Evolutionary conservation across 2,113 vertebrate species (phyloP).

Genomic region (Rissa tridactyla): DNA sequence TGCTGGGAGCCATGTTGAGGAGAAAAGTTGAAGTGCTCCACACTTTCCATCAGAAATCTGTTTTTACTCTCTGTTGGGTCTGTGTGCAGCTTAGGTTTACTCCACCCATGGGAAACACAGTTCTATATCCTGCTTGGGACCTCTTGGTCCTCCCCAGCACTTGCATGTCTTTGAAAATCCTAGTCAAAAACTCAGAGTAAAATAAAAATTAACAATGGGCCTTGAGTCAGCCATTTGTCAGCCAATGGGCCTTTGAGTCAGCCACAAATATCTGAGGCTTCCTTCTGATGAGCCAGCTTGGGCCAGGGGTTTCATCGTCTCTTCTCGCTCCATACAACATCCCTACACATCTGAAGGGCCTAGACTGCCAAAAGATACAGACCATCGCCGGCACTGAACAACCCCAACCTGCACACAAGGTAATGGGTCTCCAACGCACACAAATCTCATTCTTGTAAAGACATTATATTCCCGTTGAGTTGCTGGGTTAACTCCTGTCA

Average conservation of each 20-base stretch:
- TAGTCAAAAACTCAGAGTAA: not conserved
- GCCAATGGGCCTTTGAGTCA: not conserved
- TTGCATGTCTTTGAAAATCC: not conserved
- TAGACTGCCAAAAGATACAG: not conserved
- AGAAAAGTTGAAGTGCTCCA: not conserved
- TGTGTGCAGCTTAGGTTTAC: not conserved
- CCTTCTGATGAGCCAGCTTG: not conserved
- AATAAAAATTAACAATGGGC: not conserved
- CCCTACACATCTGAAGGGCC: not conserved
- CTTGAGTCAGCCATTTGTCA: not conserved
- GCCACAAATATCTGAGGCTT: not conserved
- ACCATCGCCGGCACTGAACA: not conserved
- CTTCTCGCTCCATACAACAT: not conserved
- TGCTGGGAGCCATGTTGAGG: not conserved
- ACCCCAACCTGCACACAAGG: not conserved
- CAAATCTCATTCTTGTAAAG: not conserved
- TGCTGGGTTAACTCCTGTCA: not conserved
- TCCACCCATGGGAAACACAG: not conserved
- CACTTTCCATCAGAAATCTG: not conserved
- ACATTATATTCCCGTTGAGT: not conserved
- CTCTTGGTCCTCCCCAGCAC: not conserved
- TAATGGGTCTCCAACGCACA: not conserved
- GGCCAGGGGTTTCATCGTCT: not conserved
- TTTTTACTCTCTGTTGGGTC: not conserved
- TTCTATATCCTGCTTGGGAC: not conserved